Percentiles rank a stretch among this genome's conserved stretches.
Evolutionary conservation across 2,888 invertebrate species (phyloP).

Genomic region (Eupithecia inturbata): DNA sequence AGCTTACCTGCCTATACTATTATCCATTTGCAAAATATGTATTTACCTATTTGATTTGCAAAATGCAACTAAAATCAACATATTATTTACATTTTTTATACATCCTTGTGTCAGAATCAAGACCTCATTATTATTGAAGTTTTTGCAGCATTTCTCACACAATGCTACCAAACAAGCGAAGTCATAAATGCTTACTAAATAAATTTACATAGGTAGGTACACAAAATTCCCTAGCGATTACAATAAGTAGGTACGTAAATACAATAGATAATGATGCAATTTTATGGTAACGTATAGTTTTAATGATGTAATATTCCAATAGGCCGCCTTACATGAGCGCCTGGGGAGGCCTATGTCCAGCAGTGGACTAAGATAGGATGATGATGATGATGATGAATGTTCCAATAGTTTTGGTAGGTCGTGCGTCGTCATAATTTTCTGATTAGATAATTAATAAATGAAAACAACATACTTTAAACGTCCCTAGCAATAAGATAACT

Average conservation of each 20-base stretch:
- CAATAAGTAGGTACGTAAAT: neutral
- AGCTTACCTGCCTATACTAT: neutral
- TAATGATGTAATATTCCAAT: neutral
- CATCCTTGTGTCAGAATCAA: neutral
- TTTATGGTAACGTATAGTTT: neutral
- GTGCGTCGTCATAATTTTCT: neutral
- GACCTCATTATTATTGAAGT: neutral
- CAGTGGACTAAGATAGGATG: no score
- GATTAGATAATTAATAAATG: neutral
- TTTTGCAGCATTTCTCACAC: neutral
- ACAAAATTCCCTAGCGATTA: neutral
- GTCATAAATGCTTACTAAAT: neutral
- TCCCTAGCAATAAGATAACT: slow-evolving; percentile 59
- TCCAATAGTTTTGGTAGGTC: neutral
- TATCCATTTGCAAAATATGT: neutral
- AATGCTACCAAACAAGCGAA: neutral
- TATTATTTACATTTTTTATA: neutral
- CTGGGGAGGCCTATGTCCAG: no score
- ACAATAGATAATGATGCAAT: neutral
- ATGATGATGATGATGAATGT: no score
- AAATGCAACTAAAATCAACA: neutral
- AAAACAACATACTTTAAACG: slow-evolving; percentile 30
- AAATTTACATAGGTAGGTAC: neutral
- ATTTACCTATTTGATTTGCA: neutral
- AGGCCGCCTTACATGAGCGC: no score